Base-by-base conservation (phyloP, 2,888 invertebrate genomes). In the Phrixothrix hirtus region DNA sequence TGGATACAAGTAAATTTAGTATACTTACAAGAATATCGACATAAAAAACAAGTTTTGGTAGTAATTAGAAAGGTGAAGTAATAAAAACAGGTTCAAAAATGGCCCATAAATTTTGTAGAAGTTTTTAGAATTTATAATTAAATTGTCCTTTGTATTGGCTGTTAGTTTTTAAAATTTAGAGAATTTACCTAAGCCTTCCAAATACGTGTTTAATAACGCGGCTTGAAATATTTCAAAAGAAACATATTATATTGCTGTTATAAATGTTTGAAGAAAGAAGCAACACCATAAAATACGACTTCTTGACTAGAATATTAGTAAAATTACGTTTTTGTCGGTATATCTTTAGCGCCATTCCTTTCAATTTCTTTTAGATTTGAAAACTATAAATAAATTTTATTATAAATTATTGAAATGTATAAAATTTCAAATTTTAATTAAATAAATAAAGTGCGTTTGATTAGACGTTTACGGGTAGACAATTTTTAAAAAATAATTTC, bases 201-300 rank as follows among this genome's bases (percentile, higher is more conserved):
- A 49, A 49, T 49, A 36, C 30, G 31, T 13, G 36, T 15, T 49
- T 42, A 44, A 50, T 37, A 32, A 37, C 35, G 50, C 50, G 50
- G 50, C 31, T 31, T 37, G 38, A 43, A 41, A 43, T 44, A 44
- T 38, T 31, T 50, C 37, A 42, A 50, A 50, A 49, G 43, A 31
- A 50, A 42, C 50, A 44, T 50, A 48, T 48, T 48, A 43, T 50
- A 50, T 35, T 50, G 43, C 38, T 38, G 50, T 50, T 50, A 50
- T 50, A 50, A 47, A 50, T 50, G 50, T 50, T 50, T 50, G 50
- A 50, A 50, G 44, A 44, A 50, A 49, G 36, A 36, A 50, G 42
- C 50, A 36, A 21, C 47, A 50, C 37, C 36, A 50, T 50, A 44
- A 50, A 50, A 50, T 50, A 50, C 44, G 7, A 30, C 50, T 32